Evolutionary conservation across 1,140 invertebrate species (phyloP).

Genomic region (Centruroides vittatus): DNA sequence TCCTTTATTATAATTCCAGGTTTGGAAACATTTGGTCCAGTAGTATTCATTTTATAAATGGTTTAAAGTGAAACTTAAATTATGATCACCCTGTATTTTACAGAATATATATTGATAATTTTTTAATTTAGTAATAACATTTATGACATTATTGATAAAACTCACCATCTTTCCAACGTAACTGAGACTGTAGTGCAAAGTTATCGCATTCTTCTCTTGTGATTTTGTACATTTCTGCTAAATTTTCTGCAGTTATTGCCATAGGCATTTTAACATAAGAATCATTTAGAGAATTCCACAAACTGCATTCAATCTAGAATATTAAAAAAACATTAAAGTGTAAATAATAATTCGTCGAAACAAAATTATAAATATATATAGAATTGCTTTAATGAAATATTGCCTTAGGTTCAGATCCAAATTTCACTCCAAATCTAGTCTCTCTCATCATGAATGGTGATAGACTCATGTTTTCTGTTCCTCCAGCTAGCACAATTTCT

Average conservation of each 20-base stretch:
- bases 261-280: conserved; percentile 81
- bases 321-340: background rate
- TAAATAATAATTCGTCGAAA: too few relatives aligned
- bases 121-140: too few relatives aligned
- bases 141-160: too few relatives aligned
- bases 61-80: too few relatives aligned
- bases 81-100: too few relatives aligned
- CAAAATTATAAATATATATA: too few relatives aligned
- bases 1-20: too few relatives aligned
- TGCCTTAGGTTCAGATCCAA: conserved; percentile 54
- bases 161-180: conserved; percentile 49
- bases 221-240: conserved; percentile 79
- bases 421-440: conserved; percentile 74
- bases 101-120: too few relatives aligned
- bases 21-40: too few relatives aligned
- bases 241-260: conserved; percentile 94
- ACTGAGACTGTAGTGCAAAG: conserved; percentile 65
- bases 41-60: too few relatives aligned
- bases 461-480: conserved; percentile 91
- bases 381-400: background rate
- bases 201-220: conserved; percentile 73
- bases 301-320: conserved; percentile 63
- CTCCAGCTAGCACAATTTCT: conserved; percentile 77
- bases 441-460: conserved; percentile 77
- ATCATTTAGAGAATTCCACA: conserved; percentile 88